Base-by-base conservation (phyloP, 2,113 vertebrate genomes). In the Daphoenositta chrysoptera region DNA sequence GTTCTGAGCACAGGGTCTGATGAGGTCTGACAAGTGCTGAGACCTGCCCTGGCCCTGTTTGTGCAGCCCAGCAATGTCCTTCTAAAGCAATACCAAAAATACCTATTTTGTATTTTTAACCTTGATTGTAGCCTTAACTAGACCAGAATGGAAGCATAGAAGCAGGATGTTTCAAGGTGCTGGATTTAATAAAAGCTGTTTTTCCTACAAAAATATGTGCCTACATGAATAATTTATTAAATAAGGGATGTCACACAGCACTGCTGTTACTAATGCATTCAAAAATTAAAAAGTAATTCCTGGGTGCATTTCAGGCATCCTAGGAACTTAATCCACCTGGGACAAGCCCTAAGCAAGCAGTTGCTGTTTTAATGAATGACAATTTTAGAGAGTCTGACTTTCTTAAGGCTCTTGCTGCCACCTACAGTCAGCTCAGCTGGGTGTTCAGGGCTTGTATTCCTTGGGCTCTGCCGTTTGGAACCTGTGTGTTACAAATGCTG, bases 351-450 rank as follows among this genome's bases (percentile, higher is more conserved):
- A 50, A 80, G 60, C 39, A 87, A 90, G 50, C 60, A 35, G 68
- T 75, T 78, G 83, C 53, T 57, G 68, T 58, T 92, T 80, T 60
- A 77, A 83, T 83, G 92, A 93, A 70, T 79, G 79, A 79, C 51
- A 11, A 2, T 58, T 65, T 39, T 11, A 19, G 30, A 28, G 75
- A 50, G 30, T 50, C 28, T 11, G 64, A 3, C 35, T 83, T 63
- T 23, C 3, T n/a, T 12, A 53, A 31, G 86, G 71, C 2, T 4
- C 93, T 66, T 97, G 90, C 97, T 97, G 98, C 98, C 98, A 91
- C 71, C 98, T 98, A 92, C 91, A 87, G 98, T 69, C 77, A 9
- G 15, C 31, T 58, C 12, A 45, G 35, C 45, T 47, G 4, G 0
- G 15, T 33, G 12, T 31, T 65, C 31, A 18, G 40, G n/a, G 15